phyloP scores from a whole-genome alignment of 2,113 vertebrate species.

The Hyperoodon ampullatus region DNA sequence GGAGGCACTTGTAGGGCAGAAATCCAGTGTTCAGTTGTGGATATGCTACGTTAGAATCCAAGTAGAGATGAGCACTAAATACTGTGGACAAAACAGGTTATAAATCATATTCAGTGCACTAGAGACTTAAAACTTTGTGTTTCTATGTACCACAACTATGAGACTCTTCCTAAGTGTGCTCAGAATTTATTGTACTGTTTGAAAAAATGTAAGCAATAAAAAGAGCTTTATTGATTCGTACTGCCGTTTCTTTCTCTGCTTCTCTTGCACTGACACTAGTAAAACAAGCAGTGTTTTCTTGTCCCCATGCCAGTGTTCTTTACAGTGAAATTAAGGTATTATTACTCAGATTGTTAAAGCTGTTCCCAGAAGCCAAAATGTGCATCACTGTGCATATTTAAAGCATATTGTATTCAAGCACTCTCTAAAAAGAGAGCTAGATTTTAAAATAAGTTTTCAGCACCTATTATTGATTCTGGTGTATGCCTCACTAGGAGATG shows the following conservation, averaged over 20 bases:
- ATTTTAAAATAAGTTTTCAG: neutral
- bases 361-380: conserved; percentile 27
- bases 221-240: neutral
- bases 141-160: neutral
- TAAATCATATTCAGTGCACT: neutral
- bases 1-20: neutral
- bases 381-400: neutral
- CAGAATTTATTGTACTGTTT: conserved; percentile 20
- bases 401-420: neutral
- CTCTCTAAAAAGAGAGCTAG: conserved; percentile 29
- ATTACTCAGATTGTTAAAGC: conserved; percentile 27
- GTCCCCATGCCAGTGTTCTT: neutral
- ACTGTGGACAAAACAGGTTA: neutral
- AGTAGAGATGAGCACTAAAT: neutral
- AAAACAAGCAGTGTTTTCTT: conserved; percentile 49
- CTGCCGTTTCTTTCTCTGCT: neutral
- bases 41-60: neutral
- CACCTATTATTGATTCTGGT: neutral
- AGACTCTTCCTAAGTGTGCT: conserved; percentile 29
- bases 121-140: neutral
- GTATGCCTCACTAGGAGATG: neutral
- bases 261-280: neutral
- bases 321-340: neutral
- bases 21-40: neutral
- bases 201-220: conserved; percentile 25